Conservation (phyloP, 2,797 vertebrate genomes). For the Leptoclinus maculatus region DNA sequence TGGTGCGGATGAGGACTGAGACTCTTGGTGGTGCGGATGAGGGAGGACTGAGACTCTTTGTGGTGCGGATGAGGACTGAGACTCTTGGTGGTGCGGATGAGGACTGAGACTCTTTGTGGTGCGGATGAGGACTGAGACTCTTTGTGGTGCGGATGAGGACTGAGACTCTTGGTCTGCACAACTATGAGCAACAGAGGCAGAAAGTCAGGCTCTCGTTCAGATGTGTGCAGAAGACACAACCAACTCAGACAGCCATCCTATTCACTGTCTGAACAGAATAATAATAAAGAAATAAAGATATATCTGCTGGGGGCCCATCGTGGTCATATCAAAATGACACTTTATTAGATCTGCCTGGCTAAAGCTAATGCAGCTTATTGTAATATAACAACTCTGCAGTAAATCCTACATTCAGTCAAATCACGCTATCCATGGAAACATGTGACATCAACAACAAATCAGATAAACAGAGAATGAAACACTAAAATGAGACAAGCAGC, state of each 20-base stretch:
- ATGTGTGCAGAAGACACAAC: not conserved
- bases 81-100: too few species aligned
- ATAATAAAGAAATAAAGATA: too few species aligned
- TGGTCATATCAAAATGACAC: not conserved
- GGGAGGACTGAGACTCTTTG: too few species aligned
- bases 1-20: constrained; percentile 25
- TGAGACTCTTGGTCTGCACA: not conserved
- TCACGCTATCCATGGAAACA: not conserved
- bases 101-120: too few species aligned
- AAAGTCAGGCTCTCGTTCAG: not conserved
- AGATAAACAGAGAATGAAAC: not conserved
- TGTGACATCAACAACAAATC: not conserved
- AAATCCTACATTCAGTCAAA: not conserved
- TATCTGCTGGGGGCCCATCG: not conserved
- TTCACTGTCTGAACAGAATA: too few species aligned
- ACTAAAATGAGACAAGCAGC: not conserved
- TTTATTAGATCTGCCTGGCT: not conserved
- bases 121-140: constrained; percentile 25
- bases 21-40: too few species aligned
- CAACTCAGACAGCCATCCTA: too few species aligned
- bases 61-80: constrained; percentile 25
- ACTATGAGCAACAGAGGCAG: not conserved
- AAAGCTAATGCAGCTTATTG: not conserved
- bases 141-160: constrained; percentile 24
- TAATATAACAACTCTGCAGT: not conserved